Evolutionary conservation across 2,797 vertebrate genomes (phyloP).

Genomic region (Tarsius wallacei): DNA sequence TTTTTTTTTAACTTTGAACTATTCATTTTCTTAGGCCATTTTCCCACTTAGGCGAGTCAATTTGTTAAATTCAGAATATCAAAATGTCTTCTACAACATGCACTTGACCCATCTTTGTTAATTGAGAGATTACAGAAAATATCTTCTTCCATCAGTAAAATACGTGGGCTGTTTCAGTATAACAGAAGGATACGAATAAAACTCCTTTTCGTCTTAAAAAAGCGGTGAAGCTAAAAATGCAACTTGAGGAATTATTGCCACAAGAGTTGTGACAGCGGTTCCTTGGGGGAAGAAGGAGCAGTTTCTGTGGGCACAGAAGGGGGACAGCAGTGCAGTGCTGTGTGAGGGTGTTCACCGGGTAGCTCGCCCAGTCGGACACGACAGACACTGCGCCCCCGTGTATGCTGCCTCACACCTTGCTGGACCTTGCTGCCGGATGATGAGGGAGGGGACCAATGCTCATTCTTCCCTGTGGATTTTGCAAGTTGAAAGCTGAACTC

Average conservation of each 20-base stretch:
- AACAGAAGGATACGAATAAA: no score
- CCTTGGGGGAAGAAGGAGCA: not conserved
- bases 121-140: no score
- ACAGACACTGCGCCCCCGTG: no score
- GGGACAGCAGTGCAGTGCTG: not conserved
- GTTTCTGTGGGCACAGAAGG: not conserved
- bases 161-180: no score
- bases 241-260: not conserved
- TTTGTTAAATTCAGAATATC: no score
- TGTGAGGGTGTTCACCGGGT: not conserved
- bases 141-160: no score
- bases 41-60: no score
- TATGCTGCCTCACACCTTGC: not conserved
- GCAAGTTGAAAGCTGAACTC: slow-evolving; percentile 36
- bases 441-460: not conserved
- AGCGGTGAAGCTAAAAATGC: not conserved
- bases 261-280: not conserved
- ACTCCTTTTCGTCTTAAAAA: no score
- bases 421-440: not conserved
- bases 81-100: no score
- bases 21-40: no score
- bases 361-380: not conserved
- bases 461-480: slow-evolving; percentile 2
- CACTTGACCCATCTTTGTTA: no score
- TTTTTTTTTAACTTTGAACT: no score